Conservation (phyloP, 2,888 invertebrate genomes). For the Sarcophaga caerulescens region DNA sequence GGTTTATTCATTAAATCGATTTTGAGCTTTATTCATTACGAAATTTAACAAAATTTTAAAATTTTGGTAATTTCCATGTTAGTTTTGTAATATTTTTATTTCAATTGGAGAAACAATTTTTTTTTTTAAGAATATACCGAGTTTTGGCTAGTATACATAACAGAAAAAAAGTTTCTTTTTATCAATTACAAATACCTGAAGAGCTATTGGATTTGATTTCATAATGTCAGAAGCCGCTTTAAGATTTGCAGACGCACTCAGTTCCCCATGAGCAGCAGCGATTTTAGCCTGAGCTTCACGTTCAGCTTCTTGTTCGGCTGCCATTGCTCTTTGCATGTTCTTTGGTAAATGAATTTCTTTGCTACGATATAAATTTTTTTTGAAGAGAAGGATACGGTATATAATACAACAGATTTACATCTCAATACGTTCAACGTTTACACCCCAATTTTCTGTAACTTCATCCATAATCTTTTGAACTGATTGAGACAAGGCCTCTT, state of each 20-base stretch:
- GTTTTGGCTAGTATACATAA: no score
- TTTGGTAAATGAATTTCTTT: conserved; percentile 74
- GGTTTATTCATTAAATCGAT: no score
- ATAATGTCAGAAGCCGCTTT: conserved; percentile 78
- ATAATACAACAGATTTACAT: conserved; percentile 83
- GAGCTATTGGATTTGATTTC: conserved; percentile 72
- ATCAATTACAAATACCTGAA: conserved; percentile 71
- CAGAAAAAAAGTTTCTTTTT: no score
- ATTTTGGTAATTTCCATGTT: no score
- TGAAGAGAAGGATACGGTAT: not conserved
- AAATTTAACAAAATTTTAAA: no score
- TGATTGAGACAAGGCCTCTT: conserved; percentile 92
- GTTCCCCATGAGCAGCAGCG: conserved; percentile 75
- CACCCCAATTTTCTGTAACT: conserved; percentile 94
- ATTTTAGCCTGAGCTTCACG: conserved; percentile 76
- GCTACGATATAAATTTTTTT: conserved; percentile 54
- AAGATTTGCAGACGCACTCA: conserved; percentile 72
- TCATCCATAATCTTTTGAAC: conserved; percentile 92
- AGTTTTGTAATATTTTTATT: no score
- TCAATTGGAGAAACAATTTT: no score
- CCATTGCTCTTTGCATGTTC: conserved; percentile 73
- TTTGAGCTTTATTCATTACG: no score
- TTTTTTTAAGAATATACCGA: no score
- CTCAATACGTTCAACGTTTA: conserved; percentile 95
- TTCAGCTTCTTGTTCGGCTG: conserved; percentile 75